Conservation (phyloP, 2,797 vertebrate genomes). For the Holocentrus rufus region DNA sequence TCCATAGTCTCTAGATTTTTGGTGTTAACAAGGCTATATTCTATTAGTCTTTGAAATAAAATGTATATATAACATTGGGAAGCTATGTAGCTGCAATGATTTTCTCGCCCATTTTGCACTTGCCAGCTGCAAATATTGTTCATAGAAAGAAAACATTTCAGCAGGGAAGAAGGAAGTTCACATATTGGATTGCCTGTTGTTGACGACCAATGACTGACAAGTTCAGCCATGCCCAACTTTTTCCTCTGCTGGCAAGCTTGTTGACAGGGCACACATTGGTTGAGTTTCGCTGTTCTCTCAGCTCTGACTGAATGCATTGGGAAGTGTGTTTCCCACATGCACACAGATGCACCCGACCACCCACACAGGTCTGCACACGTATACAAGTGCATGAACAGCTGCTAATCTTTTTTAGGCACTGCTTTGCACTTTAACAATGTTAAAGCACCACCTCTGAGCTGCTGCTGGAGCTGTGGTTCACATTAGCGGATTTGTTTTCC, state of each 20-base stretch:
- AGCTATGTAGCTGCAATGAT: too few relatives aligned
- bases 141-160: too few relatives aligned
- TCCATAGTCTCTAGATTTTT: too few relatives aligned
- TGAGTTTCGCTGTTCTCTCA: too few relatives aligned
- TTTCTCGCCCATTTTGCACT: too few relatives aligned
- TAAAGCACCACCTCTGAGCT: background rate
- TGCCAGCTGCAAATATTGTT: background rate
- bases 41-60: too few relatives aligned
- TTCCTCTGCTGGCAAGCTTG: too few relatives aligned
- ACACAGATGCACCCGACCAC: background rate
- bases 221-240: background rate
- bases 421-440: background rate
- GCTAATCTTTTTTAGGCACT: background rate
- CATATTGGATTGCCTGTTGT: background rate
- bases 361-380: background rate
- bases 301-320: too few relatives aligned
- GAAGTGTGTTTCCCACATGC: background rate
- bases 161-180: background rate
- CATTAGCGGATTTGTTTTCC: slow-evolving; percentile 45
- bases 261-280: too few relatives aligned
- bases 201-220: too few relatives aligned
- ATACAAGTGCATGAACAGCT: background rate
- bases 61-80: too few relatives aligned
- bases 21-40: too few relatives aligned
- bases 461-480: slow-evolving; percentile 32